Evolutionary conservation across 1,140 invertebrate genomes (phyloP).

Genomic region (Anastatus disparis): DNA sequence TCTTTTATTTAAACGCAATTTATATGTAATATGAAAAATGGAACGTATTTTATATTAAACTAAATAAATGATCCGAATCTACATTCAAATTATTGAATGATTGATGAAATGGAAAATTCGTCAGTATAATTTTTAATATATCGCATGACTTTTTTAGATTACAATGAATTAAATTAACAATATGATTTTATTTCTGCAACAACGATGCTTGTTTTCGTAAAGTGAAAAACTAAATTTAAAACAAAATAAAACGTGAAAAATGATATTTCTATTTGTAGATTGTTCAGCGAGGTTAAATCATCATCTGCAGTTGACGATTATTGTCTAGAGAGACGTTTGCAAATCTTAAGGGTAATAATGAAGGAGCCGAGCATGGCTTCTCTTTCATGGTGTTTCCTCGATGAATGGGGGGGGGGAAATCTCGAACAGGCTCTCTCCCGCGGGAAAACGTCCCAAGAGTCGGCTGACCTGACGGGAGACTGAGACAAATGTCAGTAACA

Average conservation of each 20-base stretch:
- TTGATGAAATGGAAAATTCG: no score
- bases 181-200: no score
- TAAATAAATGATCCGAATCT: no score
- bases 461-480: background rate
- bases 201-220: no score
- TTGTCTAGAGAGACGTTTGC: background rate
- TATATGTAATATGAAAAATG: no score
- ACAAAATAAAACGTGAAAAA: background rate
- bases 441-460: background rate
- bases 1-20: no score
- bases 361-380: background rate
- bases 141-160: no score
- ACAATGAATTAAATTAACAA: no score
- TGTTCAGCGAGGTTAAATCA: background rate
- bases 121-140: no score
- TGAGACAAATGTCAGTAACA: slow-evolving; percentile 8
- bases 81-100: no score
- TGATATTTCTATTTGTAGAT: background rate
- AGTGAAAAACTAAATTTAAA: no score
- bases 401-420: slow-evolving; percentile 22
- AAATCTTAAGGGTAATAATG: background rate
- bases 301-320: background rate
- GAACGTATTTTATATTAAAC: no score
- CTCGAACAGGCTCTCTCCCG: background rate
- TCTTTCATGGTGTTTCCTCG: background rate